Percentiles rank a stretch among this genome's conserved stretches.
Evolutionary conservation across 2,888 invertebrate species (phyloP).

Genomic region (Heliconius erato): DNA sequence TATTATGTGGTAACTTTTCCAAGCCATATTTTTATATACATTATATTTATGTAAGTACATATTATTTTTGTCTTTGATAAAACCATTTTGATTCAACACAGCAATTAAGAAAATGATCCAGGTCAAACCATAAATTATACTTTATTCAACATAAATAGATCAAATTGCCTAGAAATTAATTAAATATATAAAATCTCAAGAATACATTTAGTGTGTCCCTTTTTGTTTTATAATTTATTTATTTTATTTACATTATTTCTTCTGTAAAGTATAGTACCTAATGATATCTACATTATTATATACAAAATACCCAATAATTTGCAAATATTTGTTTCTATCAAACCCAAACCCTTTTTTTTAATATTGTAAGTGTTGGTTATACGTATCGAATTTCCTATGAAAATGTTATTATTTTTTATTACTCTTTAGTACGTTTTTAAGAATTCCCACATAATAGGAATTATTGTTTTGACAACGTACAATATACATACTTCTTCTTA

Average conservation of each 20-base stretch:
- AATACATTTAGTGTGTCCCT: too few relatives aligned
- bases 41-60: background rate
- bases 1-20: background rate
- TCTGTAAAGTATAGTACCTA: too few relatives aligned
- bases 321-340: too few relatives aligned
- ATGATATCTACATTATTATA: too few relatives aligned
- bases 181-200: too few relatives aligned
- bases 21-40: background rate
- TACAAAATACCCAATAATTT: too few relatives aligned
- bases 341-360: too few relatives aligned
- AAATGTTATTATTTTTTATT: background rate
- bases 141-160: background rate
- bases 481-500: constrained; percentile 5
- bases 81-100: background rate
- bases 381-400: too few relatives aligned
- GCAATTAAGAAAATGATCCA: background rate
- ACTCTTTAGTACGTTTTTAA: background rate
- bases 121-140: background rate
- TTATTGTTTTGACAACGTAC: constrained; percentile 1
- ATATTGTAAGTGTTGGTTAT: too few relatives aligned
- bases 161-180: background rate
- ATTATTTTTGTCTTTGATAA: background rate
- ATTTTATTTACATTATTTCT: too few relatives aligned
- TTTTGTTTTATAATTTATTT: too few relatives aligned
- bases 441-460: background rate